phyloP scores from a whole-genome alignment of 2,113 vertebrate genomes.

The Serilophus lunatus region DNA sequence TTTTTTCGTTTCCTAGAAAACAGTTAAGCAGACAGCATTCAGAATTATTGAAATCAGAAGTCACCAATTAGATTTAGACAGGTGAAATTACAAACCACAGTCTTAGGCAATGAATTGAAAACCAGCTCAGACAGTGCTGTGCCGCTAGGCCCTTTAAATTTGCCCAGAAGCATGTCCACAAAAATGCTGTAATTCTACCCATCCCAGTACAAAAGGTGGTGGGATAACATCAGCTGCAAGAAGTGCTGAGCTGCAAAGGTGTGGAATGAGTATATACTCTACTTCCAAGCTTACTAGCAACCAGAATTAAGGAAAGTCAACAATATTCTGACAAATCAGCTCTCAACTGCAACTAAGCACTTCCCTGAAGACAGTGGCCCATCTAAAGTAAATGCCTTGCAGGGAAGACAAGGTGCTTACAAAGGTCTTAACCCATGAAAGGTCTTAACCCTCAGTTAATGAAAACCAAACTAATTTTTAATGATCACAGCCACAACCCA shows the following conservation, averaged over 20 bases:
- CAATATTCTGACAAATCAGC: background rate
- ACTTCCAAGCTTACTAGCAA: background rate
- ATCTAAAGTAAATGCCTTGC: background rate
- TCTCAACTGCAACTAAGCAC: background rate
- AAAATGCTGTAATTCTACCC: background rate
- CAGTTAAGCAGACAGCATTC: background rate
- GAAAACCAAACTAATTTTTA: background rate
- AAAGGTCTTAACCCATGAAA: background rate
- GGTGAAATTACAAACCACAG: background rate
- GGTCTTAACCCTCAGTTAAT: background rate
- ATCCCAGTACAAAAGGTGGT: background rate
- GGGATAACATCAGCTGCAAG: background rate
- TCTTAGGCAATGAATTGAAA: background rate
- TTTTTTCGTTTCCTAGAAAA: conserved; percentile 90
- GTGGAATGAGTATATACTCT: background rate
- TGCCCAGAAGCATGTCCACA: background rate
- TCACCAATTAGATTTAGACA: background rate
- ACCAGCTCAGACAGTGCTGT: background rate
- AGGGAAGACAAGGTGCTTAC: background rate
- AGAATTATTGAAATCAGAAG: background rate
- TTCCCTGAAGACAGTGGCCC: background rate
- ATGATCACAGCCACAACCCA: background rate
- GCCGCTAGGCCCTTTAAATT: background rate
- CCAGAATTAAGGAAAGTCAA: background rate
- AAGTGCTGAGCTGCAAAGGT: background rate